These are phyloP conservation scores for Sisor rabdophorus DNA, from an alignment of 2,113 vertebrate genomes.

Conservation along the genomic window DNA sequence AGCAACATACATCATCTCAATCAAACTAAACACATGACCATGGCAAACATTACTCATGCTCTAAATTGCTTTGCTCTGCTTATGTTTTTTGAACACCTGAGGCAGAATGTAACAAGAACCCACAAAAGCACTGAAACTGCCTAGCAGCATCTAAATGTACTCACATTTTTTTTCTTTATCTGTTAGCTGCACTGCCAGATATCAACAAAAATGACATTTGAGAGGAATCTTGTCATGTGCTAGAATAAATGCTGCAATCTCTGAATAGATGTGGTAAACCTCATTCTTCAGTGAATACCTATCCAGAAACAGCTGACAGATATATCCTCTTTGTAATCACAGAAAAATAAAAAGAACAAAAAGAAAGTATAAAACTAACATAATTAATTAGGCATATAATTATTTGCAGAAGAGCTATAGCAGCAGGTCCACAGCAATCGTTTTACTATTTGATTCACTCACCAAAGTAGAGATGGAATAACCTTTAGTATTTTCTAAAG, in stretches of 20 bases:
- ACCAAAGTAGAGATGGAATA: slow-evolving; percentile 40
- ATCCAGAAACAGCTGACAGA: slow-evolving; percentile 16
- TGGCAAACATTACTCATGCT: slow-evolving; percentile 38
- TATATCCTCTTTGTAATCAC: slow-evolving; percentile 14
- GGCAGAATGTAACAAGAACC: slow-evolving; percentile 18
- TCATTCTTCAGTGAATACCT: not conserved
- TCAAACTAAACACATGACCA: slow-evolving; percentile 8
- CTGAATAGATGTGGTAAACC: slow-evolving; percentile 2
- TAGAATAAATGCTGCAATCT: slow-evolving; percentile 13
- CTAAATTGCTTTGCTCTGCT: slow-evolving; percentile 27
- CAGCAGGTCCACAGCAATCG: not conserved
- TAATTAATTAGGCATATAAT: not conserved
- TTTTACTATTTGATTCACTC: slow-evolving; percentile 20
- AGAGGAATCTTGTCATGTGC: not conserved
- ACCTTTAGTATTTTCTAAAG: slow-evolving; percentile 57
- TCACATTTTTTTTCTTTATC: not conserved
- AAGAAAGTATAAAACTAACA: not conserved
- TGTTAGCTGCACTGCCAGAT: not conserved
- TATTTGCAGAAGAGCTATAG: not conserved
- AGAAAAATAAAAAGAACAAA: not conserved
- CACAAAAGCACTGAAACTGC: slow-evolving; percentile 17
- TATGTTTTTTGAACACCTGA: slow-evolving; percentile 9
- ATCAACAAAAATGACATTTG: slow-evolving; percentile 27
- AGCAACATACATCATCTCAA: slow-evolving; percentile 12
- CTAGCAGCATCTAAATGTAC: not conserved